phyloP scores from a whole-genome alignment of 35 echinoderm and acorn worm genomes.

The Apostichopus californicus region DNA sequence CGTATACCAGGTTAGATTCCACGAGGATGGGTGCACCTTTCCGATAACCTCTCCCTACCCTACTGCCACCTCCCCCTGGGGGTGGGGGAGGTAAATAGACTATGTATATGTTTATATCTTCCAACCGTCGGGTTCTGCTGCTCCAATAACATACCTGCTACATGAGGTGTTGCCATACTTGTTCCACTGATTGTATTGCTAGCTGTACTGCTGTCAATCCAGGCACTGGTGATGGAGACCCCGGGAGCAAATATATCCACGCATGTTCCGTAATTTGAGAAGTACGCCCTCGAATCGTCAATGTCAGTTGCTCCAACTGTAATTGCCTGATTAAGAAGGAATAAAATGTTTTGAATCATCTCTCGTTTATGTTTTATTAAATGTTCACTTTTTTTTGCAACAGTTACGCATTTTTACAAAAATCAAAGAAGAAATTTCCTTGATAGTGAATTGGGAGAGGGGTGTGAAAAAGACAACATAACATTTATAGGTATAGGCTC shows the following conservation, averaged over 20 bases:
- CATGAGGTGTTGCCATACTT: slow-evolving; percentile 53
- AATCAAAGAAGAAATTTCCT: too few species aligned
- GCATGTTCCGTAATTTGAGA: slow-evolving; percentile 30
- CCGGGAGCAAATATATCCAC: slow-evolving; percentile 50
- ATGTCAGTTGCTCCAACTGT: slow-evolving; percentile 37
- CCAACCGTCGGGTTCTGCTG: background rate
- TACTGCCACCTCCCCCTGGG: too few species aligned
- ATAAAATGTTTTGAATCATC: background rate
- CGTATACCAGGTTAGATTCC: too few species aligned
- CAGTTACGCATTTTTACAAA: too few species aligned
- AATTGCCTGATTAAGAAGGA: background rate
- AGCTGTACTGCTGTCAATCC: background rate
- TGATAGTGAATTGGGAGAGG: too few species aligned
- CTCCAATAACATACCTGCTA: background rate
- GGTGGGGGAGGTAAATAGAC: background rate
- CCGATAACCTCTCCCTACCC: too few species aligned
- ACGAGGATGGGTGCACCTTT: too few species aligned
- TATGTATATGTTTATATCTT: background rate
- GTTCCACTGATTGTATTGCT: slow-evolving; percentile 55
- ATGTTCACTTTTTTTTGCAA: too few species aligned
- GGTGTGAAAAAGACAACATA: too few species aligned
- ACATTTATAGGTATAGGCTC: too few species aligned
- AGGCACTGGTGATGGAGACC: background rate
- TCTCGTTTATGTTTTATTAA: too few species aligned
- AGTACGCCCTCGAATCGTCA: background rate